phyloP scores from a whole-genome alignment of 2,797 vertebrate species.

The Decapterus maruadsi region DNA sequence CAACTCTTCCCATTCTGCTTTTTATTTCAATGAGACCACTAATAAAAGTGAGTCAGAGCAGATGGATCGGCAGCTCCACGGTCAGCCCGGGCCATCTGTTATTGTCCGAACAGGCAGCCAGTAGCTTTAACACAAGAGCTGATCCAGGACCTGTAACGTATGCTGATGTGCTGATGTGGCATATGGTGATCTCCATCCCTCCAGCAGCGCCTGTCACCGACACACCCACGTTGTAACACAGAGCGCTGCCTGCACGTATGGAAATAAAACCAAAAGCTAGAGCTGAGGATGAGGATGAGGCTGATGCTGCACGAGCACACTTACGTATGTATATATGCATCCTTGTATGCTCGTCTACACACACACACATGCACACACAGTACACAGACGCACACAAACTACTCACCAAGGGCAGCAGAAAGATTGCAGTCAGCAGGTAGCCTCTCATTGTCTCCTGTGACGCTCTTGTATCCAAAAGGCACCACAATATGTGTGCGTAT shows the following conservation, averaged over 20 bases:
- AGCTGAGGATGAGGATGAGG: not conserved
- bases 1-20: constrained; percentile 51
- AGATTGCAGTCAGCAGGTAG: constrained; percentile 75
- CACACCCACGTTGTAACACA: not conserved
- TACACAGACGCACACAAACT: constrained; percentile 20
- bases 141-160: constrained; percentile 58
- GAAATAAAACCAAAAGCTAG: constrained; percentile 31
- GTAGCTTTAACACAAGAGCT: constrained; percentile 39
- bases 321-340: constrained; percentile 13
- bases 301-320: constrained; percentile 3
- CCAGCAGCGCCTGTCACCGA: constrained; percentile 9
- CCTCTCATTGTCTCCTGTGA: constrained; percentile 74
- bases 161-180: constrained; percentile 60
- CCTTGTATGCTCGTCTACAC: constrained; percentile 8
- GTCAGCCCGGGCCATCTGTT: constrained; percentile 66
- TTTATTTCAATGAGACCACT: constrained; percentile 54
- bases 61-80: constrained; percentile 50
- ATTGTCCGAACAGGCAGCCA: constrained; percentile 49
- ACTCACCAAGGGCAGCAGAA: constrained; percentile 82
- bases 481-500: constrained; percentile 17
- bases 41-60: constrained; percentile 68
- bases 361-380: constrained; percentile 18
- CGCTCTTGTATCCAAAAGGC: constrained; percentile 37
- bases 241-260: not conserved
- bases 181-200: constrained; percentile 41